Evolutionary conservation across 2,113 vertebrate species (phyloP).

Genomic region (Physeter macrocephalus): DNA sequence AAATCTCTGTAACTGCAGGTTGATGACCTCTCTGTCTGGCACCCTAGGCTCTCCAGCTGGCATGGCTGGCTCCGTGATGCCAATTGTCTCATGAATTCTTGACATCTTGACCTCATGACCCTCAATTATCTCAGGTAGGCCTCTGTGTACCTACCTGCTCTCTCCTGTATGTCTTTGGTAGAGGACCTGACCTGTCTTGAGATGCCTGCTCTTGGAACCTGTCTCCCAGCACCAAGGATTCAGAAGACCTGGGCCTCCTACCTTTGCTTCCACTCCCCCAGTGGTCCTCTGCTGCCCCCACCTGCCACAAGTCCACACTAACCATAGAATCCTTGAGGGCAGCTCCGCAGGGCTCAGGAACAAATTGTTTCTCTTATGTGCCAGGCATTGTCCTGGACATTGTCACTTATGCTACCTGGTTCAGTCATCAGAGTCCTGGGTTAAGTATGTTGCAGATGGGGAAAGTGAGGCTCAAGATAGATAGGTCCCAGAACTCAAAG

Average conservation of each 20-base stretch:
- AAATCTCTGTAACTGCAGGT: too few relatives aligned
- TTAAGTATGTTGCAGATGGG: background rate
- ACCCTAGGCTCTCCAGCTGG: background rate
- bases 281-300: slow-evolving; percentile 57
- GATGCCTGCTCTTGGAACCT: background rate
- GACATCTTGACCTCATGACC: background rate
- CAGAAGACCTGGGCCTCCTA: background rate
- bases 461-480: background rate
- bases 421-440: background rate
- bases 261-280: background rate
- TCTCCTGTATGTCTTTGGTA: background rate
- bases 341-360: background rate
- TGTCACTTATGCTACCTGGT: background rate
- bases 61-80: background rate
- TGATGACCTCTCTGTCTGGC: background rate
- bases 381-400: background rate
- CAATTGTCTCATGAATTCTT: background rate
- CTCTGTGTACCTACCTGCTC: background rate
- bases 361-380: background rate
- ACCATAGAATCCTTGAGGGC: background rate
- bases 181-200: background rate
- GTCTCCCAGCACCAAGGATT: background rate
- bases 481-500: background rate
- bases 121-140: background rate
- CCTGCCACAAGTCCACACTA: slow-evolving; percentile 36